Evolutionary conservation across 2,113 vertebrate species (phyloP).

Genomic region (Neotoma lepida): DNA sequence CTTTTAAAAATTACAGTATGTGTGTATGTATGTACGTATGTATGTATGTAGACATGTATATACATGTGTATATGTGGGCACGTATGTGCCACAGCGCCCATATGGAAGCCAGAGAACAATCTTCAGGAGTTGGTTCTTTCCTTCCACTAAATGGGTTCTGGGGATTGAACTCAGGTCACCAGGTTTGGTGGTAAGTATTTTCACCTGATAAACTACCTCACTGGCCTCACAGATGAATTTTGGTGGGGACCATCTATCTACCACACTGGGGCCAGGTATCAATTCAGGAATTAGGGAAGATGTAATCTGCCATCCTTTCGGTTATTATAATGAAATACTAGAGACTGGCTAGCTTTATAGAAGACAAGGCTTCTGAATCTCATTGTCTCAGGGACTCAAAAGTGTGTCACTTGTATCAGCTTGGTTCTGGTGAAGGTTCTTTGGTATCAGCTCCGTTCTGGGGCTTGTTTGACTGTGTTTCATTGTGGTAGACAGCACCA

Average conservation of each 20-base stretch:
- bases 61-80: neutral
- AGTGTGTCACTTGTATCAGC: neutral
- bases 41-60: no score
- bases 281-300: neutral
- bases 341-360: neutral
- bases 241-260: neutral
- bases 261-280: neutral
- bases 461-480: neutral
- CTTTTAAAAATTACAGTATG: no score
- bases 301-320: neutral
- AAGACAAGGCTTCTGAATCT: neutral
- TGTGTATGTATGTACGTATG: neutral
- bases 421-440: neutral
- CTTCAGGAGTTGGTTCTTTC: neutral
- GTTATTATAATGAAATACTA: neutral
- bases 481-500: neutral
- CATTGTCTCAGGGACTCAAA: neutral
- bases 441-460: neutral
- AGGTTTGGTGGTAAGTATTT: neutral
- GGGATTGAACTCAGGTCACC: neutral
- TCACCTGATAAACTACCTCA: neutral
- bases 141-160: neutral
- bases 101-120: neutral
- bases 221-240: neutral
- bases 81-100: neutral